A percentile compares a stretch with the other conserved stretches of the same genome.
Conservation (phyloP, 2,113 vertebrate species). For the Apus apus region DNA sequence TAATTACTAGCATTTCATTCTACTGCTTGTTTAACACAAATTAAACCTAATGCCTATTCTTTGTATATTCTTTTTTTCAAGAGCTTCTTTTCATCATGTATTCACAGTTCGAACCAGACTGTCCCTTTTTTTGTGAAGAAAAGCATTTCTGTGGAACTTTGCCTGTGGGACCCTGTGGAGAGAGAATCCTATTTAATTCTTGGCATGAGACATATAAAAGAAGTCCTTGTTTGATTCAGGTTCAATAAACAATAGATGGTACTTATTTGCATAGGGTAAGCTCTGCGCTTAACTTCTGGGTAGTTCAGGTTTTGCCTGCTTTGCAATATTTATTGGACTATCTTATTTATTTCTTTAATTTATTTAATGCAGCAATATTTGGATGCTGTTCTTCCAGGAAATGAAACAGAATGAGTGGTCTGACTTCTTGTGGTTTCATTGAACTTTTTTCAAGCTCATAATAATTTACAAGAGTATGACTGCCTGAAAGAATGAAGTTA, state of each 20-base stretch:
- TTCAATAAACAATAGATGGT: conserved; percentile 40
- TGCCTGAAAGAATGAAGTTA: not conserved
- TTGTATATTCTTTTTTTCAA: not conserved
- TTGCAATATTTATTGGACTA: conserved; percentile 9
- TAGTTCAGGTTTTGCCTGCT: not conserved
- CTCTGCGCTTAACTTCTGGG: not conserved
- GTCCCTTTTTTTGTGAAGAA: not conserved
- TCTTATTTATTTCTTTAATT: not conserved
- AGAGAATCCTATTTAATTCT: conserved; percentile 52
- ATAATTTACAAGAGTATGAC: not conserved
- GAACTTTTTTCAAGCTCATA: conserved; percentile 37
- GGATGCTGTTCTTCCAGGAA: not conserved
- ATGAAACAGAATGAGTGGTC: conserved; percentile 6
- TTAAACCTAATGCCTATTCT: not conserved
- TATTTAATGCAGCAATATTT: conserved; percentile 3
- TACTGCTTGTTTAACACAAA: not conserved
- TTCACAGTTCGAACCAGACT: conserved; percentile 27
- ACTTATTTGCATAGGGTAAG: not conserved
- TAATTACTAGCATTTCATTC: conserved; percentile 48
- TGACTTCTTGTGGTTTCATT: conserved; percentile 30
- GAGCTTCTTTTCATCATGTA: not conserved
- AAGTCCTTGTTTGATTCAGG: conserved; percentile 37
- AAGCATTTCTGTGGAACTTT: conserved; percentile 31
- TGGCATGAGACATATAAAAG: not conserved
- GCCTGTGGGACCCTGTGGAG: conserved; percentile 11